Evolutionary conservation across 2,888 invertebrate genomes (phyloP), one percentile per base, ranked within the genome.

Genomic region (Tanaodytes sp.): DNA sequence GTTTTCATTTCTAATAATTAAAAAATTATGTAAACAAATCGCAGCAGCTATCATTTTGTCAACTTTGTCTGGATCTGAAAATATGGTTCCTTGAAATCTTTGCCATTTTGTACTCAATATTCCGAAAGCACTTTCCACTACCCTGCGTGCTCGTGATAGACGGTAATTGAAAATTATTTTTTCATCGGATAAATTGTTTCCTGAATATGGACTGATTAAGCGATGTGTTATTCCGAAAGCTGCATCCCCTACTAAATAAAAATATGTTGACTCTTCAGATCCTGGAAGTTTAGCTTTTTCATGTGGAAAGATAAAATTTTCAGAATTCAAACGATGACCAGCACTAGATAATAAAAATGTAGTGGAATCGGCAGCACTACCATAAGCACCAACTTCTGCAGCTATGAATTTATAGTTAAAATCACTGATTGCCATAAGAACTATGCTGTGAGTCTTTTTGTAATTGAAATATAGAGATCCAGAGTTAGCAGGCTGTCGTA

Each of bases 401-500:
- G 49, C 8, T 12, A 43, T 36, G 12, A 58, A 63, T 49, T 63
- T 52, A 54, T 54, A 58, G n/a, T 51, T 11, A 23, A 43, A 27
- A 18, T 68, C 52, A 8, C 42, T 39, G 3, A 46, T 20, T 12
- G 63, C 63, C 27, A 67, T 46, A 11, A 67, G 39, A 11, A 67
- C 61, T 11, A 61, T 49, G 40, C 67, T 67, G 23, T 31, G 31
- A n/a, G 48, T 54, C 18, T 54, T 61, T 30, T 61, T 67, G 40
- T 74, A 75, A 36, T 68, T 72, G 37, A 64, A 70, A 46, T 40
- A 77, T 11, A 45, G 4, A 8, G 71, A 51, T 12, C 75, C 76
- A 45, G 63, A 75, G 19, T 75, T 66, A 40, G 54, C 8, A 16
- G 77, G 75, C 20, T 65, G 54, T 69, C 74, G 54, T 9, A 77